A percentile compares a stretch with the other conserved stretches of the same genome.
These are phyloP conservation scores for Psittacula cyanocephala DNA, from an alignment of 2,113 vertebrate genomes.

Conservation along the genomic window DNA sequence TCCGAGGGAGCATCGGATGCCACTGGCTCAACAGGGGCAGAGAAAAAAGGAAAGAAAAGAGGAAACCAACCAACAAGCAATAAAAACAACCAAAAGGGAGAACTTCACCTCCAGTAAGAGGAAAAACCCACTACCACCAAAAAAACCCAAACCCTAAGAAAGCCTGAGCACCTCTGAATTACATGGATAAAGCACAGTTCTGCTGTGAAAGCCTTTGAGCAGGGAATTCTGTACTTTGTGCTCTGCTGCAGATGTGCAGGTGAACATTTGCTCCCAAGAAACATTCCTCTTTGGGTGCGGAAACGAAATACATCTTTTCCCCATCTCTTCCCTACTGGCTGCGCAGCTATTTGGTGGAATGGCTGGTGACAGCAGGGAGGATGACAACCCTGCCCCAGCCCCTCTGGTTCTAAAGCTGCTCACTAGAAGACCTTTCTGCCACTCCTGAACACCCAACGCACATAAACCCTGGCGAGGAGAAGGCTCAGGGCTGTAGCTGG, in stretches of 20 bases:
- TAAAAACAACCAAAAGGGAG: neutral
- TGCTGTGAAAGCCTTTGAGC: neutral
- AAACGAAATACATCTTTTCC: neutral
- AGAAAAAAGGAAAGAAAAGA: neutral
- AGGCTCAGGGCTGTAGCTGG: rapidly evolving
- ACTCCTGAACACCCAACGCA: neutral
- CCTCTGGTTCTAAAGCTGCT: neutral
- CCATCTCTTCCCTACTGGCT: neutral
- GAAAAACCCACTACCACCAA: neutral
- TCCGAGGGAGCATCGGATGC: neutral
- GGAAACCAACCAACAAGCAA: neutral
- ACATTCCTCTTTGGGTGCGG: neutral
- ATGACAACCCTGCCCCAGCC: neutral
- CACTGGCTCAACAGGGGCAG: neutral
- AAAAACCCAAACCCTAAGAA: neutral
- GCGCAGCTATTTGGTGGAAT: neutral
- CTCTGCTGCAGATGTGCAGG: neutral
- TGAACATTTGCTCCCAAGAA: neutral
- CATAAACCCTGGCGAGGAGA: neutral
- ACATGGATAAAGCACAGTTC: neutral
- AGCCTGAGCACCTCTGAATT: neutral
- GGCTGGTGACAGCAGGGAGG: neutral
- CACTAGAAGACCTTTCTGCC: neutral
- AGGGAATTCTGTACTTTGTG: neutral
- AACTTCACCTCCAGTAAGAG: neutral